Conservation (phyloP, 2,797 vertebrate species). For the Ataeniobius toweri region DNA sequence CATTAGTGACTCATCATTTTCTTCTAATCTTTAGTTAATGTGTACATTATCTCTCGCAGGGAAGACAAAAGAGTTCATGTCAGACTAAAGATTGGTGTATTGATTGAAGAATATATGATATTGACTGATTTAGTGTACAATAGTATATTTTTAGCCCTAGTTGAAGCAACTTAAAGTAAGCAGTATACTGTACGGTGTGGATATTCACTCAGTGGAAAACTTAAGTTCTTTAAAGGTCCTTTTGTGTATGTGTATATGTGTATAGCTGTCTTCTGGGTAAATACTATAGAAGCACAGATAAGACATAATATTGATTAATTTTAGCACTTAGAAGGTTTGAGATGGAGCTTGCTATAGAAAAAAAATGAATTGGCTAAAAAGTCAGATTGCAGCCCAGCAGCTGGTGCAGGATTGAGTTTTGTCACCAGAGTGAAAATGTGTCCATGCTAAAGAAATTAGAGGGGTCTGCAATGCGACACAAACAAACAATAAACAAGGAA, state of each 20-base stretch:
- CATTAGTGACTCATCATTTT: not conserved
- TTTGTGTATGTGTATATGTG: not conserved
- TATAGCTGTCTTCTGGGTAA: not conserved
- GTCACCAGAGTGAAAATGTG: conserved; percentile 61
- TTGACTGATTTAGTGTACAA: not conserved
- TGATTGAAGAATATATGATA: not conserved
- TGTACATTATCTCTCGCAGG: too few relatives aligned
- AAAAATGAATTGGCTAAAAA: conserved; percentile 34
- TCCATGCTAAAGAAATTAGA: conserved; percentile 67
- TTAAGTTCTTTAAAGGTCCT: too few relatives aligned
- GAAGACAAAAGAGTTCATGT: too few relatives aligned
- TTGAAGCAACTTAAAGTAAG: too few relatives aligned
- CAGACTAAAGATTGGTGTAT: too few relatives aligned
- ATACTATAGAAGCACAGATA: not conserved
- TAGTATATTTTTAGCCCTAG: too few relatives aligned
- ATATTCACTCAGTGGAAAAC: too few relatives aligned
- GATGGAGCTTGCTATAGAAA: conserved; percentile 4
- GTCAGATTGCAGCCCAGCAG: conserved; percentile 60
- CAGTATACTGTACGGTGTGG: too few relatives aligned
- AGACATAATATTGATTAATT: not conserved
- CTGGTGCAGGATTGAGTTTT: conserved; percentile 60
- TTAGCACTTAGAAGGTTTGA: not conserved
- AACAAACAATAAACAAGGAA: conserved; percentile 74
- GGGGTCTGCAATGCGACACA: conserved; percentile 64
- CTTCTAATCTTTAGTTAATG: not conserved